phyloP scores from a whole-genome alignment of 2,113 vertebrate species.

The Ammodytes marinus region DNA sequence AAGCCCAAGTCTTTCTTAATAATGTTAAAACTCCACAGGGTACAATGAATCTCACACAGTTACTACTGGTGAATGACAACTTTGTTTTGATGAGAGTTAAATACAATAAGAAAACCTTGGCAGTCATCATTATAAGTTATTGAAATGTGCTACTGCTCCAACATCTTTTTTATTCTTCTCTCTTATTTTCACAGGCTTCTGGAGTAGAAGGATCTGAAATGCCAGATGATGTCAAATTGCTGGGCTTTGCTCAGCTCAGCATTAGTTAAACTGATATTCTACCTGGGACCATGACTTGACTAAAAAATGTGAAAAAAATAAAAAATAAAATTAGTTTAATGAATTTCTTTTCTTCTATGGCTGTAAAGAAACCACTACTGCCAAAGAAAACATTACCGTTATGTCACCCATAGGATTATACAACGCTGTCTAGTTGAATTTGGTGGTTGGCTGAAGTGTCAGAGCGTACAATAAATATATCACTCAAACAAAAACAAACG shows the following conservation, averaged over 20 bases:
- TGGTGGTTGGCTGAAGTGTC: constrained; percentile 58
- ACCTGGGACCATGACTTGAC: constrained; percentile 83
- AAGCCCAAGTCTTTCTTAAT: background rate
- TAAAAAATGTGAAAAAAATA: constrained; percentile 84
- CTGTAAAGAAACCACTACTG: constrained; percentile 95
- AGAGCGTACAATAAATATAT: constrained; percentile 65
- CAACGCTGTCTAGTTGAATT: constrained; percentile 41
- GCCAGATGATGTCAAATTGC: constrained; percentile 95
- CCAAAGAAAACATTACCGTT: constrained; percentile 93
- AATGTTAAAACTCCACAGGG: background rate
- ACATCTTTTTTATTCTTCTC: background rate
- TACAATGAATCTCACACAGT: too few species aligned
- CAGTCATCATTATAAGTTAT: too few species aligned
- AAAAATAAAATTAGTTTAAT: constrained; percentile 75
- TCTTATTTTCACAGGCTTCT: constrained; percentile 87
- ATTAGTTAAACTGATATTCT: constrained; percentile 91
- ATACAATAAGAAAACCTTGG: too few species aligned
- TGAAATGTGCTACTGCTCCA: too few species aligned
- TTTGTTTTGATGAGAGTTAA: too few species aligned
- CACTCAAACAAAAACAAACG: constrained; percentile 62
- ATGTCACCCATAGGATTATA: constrained; percentile 77
- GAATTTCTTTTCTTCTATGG: constrained; percentile 88
- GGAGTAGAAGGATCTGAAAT: constrained; percentile 95
- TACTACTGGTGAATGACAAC: too few species aligned
- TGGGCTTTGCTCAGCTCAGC: constrained; percentile 99